Base-by-base conservation (phyloP, 2,113 vertebrate species). In the Tupaia chinensis region DNA sequence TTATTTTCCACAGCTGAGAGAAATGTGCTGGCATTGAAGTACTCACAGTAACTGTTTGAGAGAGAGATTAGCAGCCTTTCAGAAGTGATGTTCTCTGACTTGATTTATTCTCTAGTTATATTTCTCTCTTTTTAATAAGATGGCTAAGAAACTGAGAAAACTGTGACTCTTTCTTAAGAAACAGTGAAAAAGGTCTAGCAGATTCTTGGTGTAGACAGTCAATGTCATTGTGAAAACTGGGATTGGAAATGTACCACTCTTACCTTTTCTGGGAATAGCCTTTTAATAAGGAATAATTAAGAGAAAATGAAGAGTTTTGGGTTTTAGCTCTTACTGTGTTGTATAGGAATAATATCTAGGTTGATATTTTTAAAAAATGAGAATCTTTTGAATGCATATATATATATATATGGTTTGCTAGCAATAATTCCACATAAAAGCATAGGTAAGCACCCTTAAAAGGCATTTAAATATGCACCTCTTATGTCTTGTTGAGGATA, bases 281-380 rank as follows among this genome's bases (percentile, higher is more conserved):
- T 77, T 60, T 81, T 53, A 32, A 20, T 25, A n/a, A 20, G 29
- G 32, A 44, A 65, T 78, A 27, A 80, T 58, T 73, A 56, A 88
- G 69, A 10, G 44, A 91, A 70, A 32, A 80, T 22, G 60, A 74
- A 27, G 53, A 91, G 56, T 88, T 68, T 29, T 91, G 72, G n/a
- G 53, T 66, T 94, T 96, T 91, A 94, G 53, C 60, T 70, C 56
- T 87, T 83, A 81, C 12, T 91, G 3, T 83, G 22, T 56, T 79
- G 44, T 56, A n/a, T 83, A n/a, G 15, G 79, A 58, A 14, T 73
- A 66, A 89, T 66, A 27, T 79, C 80, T 73, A 84, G 11, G 15
- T 58, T 88, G n/a, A 77, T 72, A 77, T 72, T 78, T 88, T 84
- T 78, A 65, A 23, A 76, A 78, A 58, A 72, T 65, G 93, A 69